These are phyloP conservation scores for Sinelater perroti DNA, from an alignment of 2,888 invertebrate species.

Conservation along the genomic window DNA sequence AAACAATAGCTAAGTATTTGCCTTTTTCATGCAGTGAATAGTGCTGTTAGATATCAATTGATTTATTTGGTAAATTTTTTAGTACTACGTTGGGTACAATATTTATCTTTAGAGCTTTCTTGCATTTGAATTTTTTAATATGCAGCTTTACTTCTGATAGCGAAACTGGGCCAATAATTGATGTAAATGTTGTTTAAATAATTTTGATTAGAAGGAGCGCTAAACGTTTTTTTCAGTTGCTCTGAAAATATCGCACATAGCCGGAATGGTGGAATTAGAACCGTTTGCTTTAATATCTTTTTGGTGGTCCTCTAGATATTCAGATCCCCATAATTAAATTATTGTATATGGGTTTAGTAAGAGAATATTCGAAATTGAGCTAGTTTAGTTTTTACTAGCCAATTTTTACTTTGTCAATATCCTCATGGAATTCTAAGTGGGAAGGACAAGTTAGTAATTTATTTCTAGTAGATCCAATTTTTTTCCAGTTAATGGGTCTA, in stretches of 20 bases:
- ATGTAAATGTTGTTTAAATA: no score
- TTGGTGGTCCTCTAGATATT: background rate
- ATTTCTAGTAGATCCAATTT: background rate
- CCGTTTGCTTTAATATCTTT: background rate
- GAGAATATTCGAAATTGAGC: background rate
- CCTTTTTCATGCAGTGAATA: no score
- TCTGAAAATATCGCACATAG: background rate
- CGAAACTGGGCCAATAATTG: no score
- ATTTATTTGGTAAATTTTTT: no score
- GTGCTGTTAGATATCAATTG: no score
- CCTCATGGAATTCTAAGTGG: background rate
- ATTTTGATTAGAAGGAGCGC: background rate
- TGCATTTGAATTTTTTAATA: no score
- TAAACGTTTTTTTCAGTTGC: background rate
- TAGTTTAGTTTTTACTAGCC: background rate
- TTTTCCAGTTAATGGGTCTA: conserved; percentile 3
- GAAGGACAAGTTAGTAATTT: background rate
- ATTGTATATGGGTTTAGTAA: background rate
- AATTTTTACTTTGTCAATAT: background rate
- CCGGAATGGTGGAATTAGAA: background rate
- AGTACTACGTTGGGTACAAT: no score
- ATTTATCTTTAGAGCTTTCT: no score
- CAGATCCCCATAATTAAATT: background rate
- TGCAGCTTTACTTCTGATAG: no score
- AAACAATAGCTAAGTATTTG: no score